These are phyloP conservation scores for Cynopterus sphinx DNA, from an alignment of 2,797 vertebrate species.

Conservation along the genomic window DNA sequence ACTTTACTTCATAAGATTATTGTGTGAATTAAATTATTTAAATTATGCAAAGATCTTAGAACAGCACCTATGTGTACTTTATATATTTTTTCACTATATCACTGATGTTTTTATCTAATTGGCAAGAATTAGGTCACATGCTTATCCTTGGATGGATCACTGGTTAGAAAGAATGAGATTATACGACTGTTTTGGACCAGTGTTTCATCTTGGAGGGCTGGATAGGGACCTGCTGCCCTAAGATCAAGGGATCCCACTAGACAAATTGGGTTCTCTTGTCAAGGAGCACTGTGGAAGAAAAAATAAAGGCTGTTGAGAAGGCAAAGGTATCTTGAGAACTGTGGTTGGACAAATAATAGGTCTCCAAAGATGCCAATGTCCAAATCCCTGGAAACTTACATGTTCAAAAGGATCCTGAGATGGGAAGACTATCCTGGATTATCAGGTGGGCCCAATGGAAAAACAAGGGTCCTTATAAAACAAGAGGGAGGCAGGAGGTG, in stretches of 20 bases:
- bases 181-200: background rate
- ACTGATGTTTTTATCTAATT: background rate
- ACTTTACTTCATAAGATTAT: background rate
- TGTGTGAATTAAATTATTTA: background rate
- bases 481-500: background rate
- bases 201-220: background rate
- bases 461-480: background rate
- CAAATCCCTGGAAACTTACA: background rate
- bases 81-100: background rate
- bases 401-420: background rate
- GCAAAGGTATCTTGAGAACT: background rate
- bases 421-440: background rate
- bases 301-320: background rate
- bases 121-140: background rate
- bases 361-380: background rate
- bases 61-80: background rate
- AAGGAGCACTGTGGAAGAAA: background rate
- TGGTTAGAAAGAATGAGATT: background rate
- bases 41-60: background rate
- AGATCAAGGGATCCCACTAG: background rate
- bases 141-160: background rate
- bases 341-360: background rate
- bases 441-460: background rate
- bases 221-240: background rate
- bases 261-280: background rate